Conservation (phyloP, 2,113 vertebrate species). For the Heteronetta atricapilla region DNA sequence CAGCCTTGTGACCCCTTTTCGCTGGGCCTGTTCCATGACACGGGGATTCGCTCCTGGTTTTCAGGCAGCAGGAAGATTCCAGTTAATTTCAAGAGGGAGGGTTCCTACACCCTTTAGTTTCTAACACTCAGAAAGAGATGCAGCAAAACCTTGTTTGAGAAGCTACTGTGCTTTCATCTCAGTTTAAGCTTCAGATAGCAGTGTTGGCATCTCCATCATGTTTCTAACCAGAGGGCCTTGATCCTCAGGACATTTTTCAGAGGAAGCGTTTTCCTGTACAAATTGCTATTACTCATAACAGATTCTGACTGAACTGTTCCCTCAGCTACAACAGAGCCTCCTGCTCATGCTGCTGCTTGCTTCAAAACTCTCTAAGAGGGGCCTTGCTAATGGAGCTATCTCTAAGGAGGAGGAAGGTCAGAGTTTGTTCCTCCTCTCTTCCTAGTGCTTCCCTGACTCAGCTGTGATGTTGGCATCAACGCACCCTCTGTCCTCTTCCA, state of each 20-base stretch:
- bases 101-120: not conserved
- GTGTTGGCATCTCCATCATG: not conserved
- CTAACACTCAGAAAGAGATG: not conserved
- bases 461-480: not conserved
- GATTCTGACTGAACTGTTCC: not conserved
- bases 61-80: not conserved
- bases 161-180: not conserved
- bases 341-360: not conserved
- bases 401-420: not conserved
- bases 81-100: not conserved
- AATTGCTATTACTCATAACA: not conserved
- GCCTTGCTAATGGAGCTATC: not conserved
- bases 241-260: not conserved
- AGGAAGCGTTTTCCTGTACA: not conserved
- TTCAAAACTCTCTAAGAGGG: not conserved
- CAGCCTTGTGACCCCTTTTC: not conserved
- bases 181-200: not conserved
- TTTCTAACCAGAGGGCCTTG: not conserved
- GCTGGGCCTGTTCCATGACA: not conserved
- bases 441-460: not conserved
- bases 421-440: not conserved
- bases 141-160: not conserved
- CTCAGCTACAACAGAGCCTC: not conserved
- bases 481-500: not conserved
- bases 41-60: not conserved